These are phyloP conservation scores for Chelidonichthys spinosus DNA, from an alignment of 2,797 vertebrate genomes.

Conservation along the genomic window DNA sequence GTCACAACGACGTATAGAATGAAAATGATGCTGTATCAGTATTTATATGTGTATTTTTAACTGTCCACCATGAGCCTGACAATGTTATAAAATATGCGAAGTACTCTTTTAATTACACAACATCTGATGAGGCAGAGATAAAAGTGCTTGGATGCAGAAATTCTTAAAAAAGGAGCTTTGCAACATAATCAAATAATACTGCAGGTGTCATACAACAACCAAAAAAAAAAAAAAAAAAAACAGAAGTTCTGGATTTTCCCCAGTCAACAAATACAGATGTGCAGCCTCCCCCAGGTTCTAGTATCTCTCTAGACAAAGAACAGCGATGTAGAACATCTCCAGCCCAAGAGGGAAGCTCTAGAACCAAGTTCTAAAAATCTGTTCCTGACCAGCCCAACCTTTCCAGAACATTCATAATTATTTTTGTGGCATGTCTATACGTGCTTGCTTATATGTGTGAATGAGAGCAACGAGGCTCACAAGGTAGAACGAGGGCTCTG, in stretches of 20 bases:
- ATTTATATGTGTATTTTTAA: background rate
- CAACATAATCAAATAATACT: background rate
- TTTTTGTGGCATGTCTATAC: background rate
- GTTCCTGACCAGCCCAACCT: background rate
- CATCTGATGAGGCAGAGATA: background rate
- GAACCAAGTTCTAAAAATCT: background rate
- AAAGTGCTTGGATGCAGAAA: background rate
- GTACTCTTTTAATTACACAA: background rate
- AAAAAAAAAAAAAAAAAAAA: background rate
- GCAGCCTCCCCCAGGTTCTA: background rate
- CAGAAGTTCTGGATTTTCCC: background rate
- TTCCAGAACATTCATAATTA: constrained; percentile 11
- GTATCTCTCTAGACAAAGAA: background rate
- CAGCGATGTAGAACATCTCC: background rate
- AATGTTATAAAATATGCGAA: no score
- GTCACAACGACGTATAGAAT: background rate
- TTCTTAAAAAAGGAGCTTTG: background rate
- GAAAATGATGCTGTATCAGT: background rate
- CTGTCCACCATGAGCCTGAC: background rate
- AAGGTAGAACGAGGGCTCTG: constrained; percentile 51
- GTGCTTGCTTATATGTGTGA: constrained; percentile 15
- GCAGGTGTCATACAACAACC: background rate
- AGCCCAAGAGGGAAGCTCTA: background rate
- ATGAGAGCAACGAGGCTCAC: constrained; percentile 16
- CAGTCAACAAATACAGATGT: constrained; percentile 4